Conservation (phyloP, 2,797 vertebrate genomes). For the Varecia variegata region DNA sequence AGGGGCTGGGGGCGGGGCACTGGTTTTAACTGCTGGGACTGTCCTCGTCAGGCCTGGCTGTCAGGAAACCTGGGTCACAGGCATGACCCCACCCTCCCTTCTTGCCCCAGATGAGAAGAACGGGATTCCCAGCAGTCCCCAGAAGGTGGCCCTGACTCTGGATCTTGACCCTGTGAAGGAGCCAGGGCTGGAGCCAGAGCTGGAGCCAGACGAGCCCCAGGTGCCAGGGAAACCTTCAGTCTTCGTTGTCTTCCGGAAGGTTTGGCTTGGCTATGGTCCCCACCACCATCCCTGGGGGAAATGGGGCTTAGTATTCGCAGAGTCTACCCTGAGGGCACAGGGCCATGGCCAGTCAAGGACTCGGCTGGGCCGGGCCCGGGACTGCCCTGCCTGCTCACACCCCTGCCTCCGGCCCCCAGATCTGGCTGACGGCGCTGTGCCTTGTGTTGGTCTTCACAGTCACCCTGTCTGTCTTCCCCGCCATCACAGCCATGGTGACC, state of each 20-base stretch:
- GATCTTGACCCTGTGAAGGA: slow-evolving; percentile 70
- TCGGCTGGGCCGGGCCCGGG: neutral
- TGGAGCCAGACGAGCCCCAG: neutral
- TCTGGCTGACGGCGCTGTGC: slow-evolving; percentile 92
- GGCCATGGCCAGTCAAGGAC: neutral
- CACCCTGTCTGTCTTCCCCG: slow-evolving; percentile 92
- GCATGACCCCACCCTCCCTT: neutral
- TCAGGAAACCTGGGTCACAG: neutral
- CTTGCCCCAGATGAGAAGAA: slow-evolving; percentile 71
- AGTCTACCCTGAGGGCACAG: neutral
- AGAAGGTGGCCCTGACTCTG: slow-evolving; percentile 40
- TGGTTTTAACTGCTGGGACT: neutral
- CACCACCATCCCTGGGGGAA: neutral
- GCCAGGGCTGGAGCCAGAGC: slow-evolving; percentile 6
- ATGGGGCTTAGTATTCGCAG: neutral
- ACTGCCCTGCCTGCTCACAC: neutral
- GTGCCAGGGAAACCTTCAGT: slow-evolving; percentile 79
- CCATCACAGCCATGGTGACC: slow-evolving; percentile 89
- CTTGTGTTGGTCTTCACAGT: slow-evolving; percentile 91
- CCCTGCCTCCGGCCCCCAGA: slow-evolving; percentile 81
- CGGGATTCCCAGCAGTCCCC: slow-evolving; percentile 56
- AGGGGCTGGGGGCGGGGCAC: neutral
- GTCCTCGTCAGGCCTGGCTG: neutral
- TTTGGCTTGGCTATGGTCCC: slow-evolving; percentile 52
- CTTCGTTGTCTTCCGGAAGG: slow-evolving; percentile 87